Evolutionary conservation across 2,888 invertebrate genomes (phyloP).

Genomic region (Drosophila subquinaria): DNA sequence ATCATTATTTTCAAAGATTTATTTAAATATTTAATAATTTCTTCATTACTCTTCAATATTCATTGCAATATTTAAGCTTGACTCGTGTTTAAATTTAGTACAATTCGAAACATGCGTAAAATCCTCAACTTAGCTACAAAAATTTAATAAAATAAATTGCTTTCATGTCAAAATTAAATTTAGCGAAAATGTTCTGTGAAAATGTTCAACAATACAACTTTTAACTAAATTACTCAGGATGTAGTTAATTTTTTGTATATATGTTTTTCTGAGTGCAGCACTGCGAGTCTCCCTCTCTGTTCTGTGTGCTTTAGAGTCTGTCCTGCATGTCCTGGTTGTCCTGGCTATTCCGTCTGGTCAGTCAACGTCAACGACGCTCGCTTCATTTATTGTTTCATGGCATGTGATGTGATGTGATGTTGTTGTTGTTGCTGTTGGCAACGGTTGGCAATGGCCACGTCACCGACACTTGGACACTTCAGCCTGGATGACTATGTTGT

Average conservation of each 20-base stretch:
- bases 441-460: conserved; percentile 21
- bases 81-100: not conserved
- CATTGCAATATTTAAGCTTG: not conserved
- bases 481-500: conserved; percentile 42
- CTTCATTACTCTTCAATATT: not conserved
- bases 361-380: conserved; percentile 43
- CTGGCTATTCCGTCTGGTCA: conserved; percentile 31
- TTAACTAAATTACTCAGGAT: not conserved
- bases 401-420: conserved; percentile 33
- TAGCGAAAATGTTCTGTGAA: not conserved
- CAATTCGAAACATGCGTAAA: not conserved
- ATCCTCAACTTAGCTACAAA: not conserved
- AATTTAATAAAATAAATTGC: not conserved
- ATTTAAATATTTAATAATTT: too few relatives aligned
- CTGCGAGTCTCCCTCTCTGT: not conserved
- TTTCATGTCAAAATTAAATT: not conserved
- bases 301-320: not conserved
- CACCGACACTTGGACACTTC: conserved; percentile 52
- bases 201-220: not conserved
- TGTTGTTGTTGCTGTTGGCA: conserved; percentile 9
- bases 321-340: not conserved
- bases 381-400: conserved; percentile 62
- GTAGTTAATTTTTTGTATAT: not conserved
- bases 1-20: too few relatives aligned
- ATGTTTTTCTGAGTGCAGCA: conserved; percentile 15